A percentile compares a stretch with the other conserved stretches of the same genome.
Evolutionary conservation across 2,797 vertebrate genomes (phyloP).

Genomic region (Serranus cabrilla): DNA sequence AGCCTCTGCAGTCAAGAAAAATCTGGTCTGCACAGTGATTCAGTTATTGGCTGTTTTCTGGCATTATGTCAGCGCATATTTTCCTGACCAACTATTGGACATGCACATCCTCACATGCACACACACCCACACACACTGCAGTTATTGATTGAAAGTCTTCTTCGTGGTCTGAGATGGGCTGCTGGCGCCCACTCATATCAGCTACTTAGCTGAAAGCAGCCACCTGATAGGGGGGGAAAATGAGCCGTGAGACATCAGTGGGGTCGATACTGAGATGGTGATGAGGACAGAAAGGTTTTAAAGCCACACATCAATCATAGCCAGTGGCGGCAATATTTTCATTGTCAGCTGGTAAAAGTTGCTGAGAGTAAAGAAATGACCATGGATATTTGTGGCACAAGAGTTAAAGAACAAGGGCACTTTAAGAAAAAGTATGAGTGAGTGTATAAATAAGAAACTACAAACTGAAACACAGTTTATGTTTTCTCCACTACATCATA

Average conservation of each 20-base stretch:
- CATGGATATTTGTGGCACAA: background rate
- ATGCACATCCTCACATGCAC: constrained; percentile 22
- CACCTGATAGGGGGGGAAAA: constrained; percentile 49
- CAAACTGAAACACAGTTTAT: constrained; percentile 54
- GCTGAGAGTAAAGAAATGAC: constrained; percentile 40
- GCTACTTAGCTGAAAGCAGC: constrained; percentile 67
- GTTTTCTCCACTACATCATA: constrained; percentile 44
- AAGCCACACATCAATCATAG: constrained; percentile 45
- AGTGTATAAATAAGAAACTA: too few relatives aligned
- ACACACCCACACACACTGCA: constrained; percentile 30
- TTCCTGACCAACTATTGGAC: constrained; percentile 32
- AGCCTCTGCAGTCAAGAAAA: constrained; percentile 47
- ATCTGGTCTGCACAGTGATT: constrained; percentile 25
- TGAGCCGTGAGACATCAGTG: constrained; percentile 38
- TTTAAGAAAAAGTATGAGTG: constrained; percentile 12
- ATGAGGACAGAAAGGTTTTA: constrained; percentile 43
- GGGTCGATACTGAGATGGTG: constrained; percentile 54
- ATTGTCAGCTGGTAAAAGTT: constrained; percentile 40
- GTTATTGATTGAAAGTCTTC: constrained; percentile 69
- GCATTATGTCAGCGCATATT: constrained; percentile 55
- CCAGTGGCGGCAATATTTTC: constrained; percentile 32
- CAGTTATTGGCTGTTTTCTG: constrained; percentile 55
- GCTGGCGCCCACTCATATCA: constrained; percentile 65
- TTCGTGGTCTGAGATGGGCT: constrained; percentile 53
- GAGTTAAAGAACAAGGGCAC: constrained; percentile 7